phyloP scores from a whole-genome alignment of 2,797 vertebrate species.

The Nyctalus aviator region DNA sequence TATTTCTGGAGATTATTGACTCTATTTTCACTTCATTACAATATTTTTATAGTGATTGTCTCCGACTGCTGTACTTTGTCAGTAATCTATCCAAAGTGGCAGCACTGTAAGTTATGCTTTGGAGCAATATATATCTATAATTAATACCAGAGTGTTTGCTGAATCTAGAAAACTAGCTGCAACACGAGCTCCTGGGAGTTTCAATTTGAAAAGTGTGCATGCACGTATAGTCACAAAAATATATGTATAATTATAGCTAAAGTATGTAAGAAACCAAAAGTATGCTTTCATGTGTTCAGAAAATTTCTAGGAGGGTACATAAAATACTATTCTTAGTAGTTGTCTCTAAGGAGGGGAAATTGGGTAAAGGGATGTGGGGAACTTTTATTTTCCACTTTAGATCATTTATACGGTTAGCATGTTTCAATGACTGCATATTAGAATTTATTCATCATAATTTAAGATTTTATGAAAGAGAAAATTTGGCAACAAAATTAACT shows the following conservation, averaged over 20 bases:
- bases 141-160: neutral
- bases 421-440: neutral
- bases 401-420: neutral
- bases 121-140: neutral
- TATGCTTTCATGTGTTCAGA: neutral
- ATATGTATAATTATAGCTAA: neutral
- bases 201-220: constrained; percentile 1
- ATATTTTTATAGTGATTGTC: neutral
- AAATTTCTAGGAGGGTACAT: neutral
- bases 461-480: neutral
- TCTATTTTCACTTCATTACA: neutral
- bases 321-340: neutral
- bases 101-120: neutral
- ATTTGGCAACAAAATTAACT: neutral
- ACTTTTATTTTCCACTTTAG: neutral
- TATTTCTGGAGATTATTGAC: neutral
- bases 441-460: neutral
- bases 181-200: neutral
- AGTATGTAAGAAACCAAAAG: neutral
- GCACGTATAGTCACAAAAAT: neutral
- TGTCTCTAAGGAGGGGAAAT: neutral
- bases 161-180: constrained; percentile 11
- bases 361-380: neutral
- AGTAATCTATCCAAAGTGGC: neutral
- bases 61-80: neutral